phyloP scores from a whole-genome alignment of 1,140 invertebrate species.

The Zaprionus taronus region DNA sequence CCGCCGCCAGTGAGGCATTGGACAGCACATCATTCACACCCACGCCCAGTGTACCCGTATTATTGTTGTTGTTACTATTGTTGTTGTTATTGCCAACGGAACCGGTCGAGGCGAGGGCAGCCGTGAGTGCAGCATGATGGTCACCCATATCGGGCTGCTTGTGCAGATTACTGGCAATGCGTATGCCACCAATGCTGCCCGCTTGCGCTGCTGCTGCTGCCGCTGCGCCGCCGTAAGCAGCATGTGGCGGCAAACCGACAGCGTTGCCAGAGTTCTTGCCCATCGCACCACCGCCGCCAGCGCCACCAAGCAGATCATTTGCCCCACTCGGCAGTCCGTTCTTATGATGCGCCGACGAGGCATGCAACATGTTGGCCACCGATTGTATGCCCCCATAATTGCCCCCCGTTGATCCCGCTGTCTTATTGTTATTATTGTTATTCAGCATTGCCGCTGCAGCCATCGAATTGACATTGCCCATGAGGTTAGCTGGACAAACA shows the following conservation, averaged over 20 bases:
- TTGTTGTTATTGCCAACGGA: conserved; percentile 23
- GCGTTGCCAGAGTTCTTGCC: conserved; percentile 8
- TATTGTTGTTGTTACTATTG: conserved; percentile 34
- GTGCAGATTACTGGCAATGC: conserved; percentile 81
- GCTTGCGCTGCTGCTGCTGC: conserved; percentile 35
- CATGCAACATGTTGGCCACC: conserved; percentile 36
- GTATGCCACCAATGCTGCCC: conserved; percentile 67
- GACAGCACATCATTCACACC: conserved; percentile 72
- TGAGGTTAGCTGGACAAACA: conserved; percentile 50
- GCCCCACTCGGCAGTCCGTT: conserved; percentile 59
- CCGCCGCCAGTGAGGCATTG: conserved; percentile 68
- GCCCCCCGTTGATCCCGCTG: conserved; percentile 40
- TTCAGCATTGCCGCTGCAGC: conserved; percentile 69
- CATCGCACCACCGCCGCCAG: not conserved
- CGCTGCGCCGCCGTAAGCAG: conserved; percentile 38
- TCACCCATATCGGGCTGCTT: conserved; percentile 73
- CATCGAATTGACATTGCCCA: conserved; percentile 64
- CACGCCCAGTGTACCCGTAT: conserved; percentile 61
- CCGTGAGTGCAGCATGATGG: conserved; percentile 63
- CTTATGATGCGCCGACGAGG: conserved; percentile 47
- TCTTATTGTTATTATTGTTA: conserved; percentile 76
- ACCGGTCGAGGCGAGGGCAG: conserved; percentile 48
- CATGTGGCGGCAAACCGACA: conserved; percentile 29
- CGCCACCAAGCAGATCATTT: conserved; percentile 30
- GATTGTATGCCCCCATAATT: conserved; percentile 36